Percentiles rank a stretch among this genome's conserved stretches.
Evolutionary conservation across 1,140 invertebrate genomes (phyloP).

Genomic region (Drosophila takahashii): DNA sequence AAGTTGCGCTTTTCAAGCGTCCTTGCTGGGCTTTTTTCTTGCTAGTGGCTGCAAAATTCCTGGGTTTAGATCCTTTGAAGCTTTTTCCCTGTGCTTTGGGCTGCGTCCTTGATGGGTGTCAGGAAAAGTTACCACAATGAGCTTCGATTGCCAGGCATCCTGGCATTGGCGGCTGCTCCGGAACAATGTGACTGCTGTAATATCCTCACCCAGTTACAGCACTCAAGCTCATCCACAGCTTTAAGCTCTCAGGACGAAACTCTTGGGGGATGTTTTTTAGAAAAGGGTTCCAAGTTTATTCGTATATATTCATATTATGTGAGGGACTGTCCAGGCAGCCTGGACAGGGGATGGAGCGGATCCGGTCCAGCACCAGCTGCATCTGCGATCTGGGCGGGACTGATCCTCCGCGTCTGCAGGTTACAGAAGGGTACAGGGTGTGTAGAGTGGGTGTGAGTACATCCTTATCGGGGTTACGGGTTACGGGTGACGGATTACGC

Average conservation of each 20-base stretch:
- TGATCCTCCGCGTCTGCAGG: conserved; percentile 1
- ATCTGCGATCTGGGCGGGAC: neutral
- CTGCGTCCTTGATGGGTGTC: neutral
- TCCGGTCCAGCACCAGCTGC: conserved; percentile 9
- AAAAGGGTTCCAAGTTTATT: conserved; percentile 42
- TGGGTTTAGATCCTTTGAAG: neutral
- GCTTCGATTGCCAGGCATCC: neutral
- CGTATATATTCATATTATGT: conserved; percentile 41
- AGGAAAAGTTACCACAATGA: neutral
- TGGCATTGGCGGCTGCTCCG: neutral
- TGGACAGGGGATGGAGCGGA: neutral
- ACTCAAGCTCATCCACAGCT: neutral
- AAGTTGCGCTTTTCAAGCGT: neutral
- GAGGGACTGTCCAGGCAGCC: conserved; percentile 6
- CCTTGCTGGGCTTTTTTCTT: neutral
- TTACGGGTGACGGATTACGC: neutral
- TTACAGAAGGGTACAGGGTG: neutral
- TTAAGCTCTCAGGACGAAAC: neutral
- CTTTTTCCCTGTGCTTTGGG: neutral
- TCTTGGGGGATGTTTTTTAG: conserved; percentile 15
- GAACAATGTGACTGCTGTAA: neutral
- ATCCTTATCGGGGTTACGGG: conserved; percentile 12
- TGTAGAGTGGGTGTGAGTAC: conserved; percentile 22
- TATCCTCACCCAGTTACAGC: neutral
- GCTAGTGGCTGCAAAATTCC: neutral